Evolutionary conservation across 2,797 vertebrate genomes (phyloP).

Genomic region (Zonotrichia albicollis): DNA sequence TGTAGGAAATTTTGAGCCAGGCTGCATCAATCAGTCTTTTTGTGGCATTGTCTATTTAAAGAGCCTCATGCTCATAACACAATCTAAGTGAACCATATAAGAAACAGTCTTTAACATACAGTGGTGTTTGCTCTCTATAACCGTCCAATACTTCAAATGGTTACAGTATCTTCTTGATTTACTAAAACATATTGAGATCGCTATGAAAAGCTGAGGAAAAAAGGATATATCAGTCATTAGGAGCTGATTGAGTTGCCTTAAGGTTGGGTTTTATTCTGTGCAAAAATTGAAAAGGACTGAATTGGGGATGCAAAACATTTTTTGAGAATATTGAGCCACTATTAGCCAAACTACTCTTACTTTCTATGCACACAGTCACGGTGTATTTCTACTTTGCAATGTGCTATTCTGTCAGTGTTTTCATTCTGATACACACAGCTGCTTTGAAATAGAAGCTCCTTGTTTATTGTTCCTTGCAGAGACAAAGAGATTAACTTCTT

Average conservation of each 20-base stretch:
- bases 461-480: not conserved
- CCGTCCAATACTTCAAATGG: not conserved
- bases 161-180: not conserved
- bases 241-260: not conserved
- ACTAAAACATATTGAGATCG: not conserved
- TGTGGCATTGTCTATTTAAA: not conserved
- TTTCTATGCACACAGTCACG: not conserved
- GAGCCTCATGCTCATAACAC: not conserved
- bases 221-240: not conserved
- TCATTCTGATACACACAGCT: not conserved
- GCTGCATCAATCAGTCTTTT: not conserved
- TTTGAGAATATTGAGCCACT: not conserved
- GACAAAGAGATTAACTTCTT: not conserved
- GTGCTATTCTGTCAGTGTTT: not conserved
- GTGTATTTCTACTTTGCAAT: not conserved
- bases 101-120: not conserved
- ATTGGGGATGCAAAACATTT: not conserved
- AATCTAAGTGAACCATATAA: not conserved
- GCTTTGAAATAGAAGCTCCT: not conserved
- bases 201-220: not conserved
- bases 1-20: not conserved
- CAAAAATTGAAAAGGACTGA: not conserved
- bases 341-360: not conserved
- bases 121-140: not conserved
- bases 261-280: not conserved